phyloP scores from a whole-genome alignment of 2,113 vertebrate genomes.

The Grammomys dolichurus region DNA sequence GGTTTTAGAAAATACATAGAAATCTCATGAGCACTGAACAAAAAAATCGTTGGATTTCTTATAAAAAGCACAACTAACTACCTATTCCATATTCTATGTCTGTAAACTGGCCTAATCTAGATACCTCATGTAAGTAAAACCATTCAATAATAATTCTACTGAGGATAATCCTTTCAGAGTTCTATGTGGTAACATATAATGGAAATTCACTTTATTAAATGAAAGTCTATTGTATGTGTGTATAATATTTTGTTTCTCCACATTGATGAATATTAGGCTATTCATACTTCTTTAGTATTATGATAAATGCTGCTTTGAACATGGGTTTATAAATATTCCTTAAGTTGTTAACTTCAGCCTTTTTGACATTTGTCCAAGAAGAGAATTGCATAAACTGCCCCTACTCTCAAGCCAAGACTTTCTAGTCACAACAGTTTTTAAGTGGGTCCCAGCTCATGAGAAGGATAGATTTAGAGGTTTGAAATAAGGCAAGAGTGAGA shows the following conservation, averaged over 20 bases:
- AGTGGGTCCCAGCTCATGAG: neutral
- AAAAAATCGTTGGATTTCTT: neutral
- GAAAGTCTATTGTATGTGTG: neutral
- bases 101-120: neutral
- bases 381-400: neutral
- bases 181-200: neutral
- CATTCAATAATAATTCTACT: neutral
- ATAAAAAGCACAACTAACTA: neutral
- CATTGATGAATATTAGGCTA: neutral
- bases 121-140: neutral
- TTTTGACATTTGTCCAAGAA: neutral
- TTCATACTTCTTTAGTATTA: neutral
- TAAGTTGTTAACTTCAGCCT: neutral
- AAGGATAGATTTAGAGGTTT: neutral
- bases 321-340: neutral
- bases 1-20: neutral
- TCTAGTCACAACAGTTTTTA: neutral
- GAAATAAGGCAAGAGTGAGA: neutral
- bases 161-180: neutral
- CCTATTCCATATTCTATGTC: neutral
- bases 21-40: neutral
- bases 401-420: neutral
- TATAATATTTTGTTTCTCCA: neutral
- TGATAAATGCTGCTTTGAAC: neutral
- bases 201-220: neutral